These are phyloP conservation scores for Neoniphon sammara DNA, from an alignment of 2,797 vertebrate species.

Conservation along the genomic window DNA sequence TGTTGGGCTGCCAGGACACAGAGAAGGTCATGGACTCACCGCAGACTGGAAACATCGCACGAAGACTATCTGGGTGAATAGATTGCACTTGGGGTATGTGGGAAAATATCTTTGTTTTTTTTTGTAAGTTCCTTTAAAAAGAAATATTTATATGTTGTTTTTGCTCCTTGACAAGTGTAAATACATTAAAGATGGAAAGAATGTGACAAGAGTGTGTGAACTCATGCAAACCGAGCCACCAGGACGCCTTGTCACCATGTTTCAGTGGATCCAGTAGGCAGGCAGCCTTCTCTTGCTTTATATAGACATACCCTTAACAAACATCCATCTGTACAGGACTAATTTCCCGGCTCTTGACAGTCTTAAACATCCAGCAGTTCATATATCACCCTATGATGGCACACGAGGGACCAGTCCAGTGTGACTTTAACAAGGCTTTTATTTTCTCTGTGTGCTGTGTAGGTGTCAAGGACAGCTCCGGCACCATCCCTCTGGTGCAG, in stretches of 20 bases:
- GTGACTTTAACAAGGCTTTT: slow-evolving; percentile 69
- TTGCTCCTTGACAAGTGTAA: background rate
- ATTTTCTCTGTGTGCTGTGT: slow-evolving; percentile 66
- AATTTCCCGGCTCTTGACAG: slow-evolving; percentile 43
- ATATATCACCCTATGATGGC: slow-evolving; percentile 44
- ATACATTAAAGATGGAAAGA: background rate
- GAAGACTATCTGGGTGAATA: too few relatives aligned
- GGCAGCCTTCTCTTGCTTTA: background rate
- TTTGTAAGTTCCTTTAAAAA: too few relatives aligned
- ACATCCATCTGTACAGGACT: slow-evolving; percentile 41
- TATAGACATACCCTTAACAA: slow-evolving; percentile 19
- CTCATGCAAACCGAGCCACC: background rate
- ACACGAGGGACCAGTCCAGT: slow-evolving; percentile 49
- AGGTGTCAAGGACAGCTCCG: slow-evolving; percentile 74
- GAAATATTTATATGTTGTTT: too few relatives aligned
- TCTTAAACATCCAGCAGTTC: slow-evolving; percentile 36
- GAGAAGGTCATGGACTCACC: too few relatives aligned
- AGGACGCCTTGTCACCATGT: background rate
- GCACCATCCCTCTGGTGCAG: slow-evolving; percentile 64
- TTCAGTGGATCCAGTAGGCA: slow-evolving; percentile 17
- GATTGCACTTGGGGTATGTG: too few relatives aligned
- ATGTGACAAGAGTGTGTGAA: slow-evolving; percentile 2
- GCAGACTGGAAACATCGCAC: too few relatives aligned
- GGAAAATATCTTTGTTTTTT: too few relatives aligned
- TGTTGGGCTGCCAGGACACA: too few relatives aligned